phyloP scores from a whole-genome alignment of 1,140 invertebrate species.

The Alviniconcha marisindica region DNA sequence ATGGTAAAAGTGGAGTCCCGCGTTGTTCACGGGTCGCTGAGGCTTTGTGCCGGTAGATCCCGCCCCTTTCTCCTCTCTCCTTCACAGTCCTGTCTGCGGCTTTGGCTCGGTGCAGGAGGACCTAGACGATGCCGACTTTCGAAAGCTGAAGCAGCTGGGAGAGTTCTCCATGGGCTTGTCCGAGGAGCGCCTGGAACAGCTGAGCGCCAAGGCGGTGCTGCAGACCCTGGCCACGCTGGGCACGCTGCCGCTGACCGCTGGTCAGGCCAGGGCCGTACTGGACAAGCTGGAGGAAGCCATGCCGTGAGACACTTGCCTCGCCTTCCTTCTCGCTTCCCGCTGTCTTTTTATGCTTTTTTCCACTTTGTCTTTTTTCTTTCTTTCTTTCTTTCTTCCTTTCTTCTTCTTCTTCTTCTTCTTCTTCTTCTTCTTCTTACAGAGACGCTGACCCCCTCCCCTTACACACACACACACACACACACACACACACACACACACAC shows the following conservation, averaged over 20 bases:
- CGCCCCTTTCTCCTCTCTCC: no score
- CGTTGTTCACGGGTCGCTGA: no score
- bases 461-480: no score
- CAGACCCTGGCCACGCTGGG: slow-evolving; percentile 41
- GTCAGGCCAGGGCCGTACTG: slow-evolving; percentile 35
- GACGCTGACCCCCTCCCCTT: no score
- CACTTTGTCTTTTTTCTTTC: background rate
- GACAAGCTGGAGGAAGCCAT: slow-evolving; percentile 40
- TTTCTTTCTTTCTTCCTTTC: background rate
- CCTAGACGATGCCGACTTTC: slow-evolving; percentile 29
- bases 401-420: background rate
- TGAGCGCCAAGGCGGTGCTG: slow-evolving; percentile 34
- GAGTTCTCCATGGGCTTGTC: slow-evolving; percentile 38
- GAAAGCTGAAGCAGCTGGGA: slow-evolving; percentile 32
- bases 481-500: no score
- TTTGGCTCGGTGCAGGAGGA: no score
- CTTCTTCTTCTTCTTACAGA: background rate
- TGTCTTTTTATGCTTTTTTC: background rate
- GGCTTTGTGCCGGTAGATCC: no score
- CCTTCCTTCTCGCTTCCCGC: background rate
- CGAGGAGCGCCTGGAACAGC: background rate
- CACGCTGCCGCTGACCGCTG: slow-evolving; percentile 30
- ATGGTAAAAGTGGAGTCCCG: no score
- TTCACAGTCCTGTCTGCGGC: no score
- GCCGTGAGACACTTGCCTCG: no score